A percentile compares a stretch with the other conserved stretches of the same genome.
Evolutionary conservation across 2,888 invertebrate species (phyloP).

Genomic region (Standfussiana lucernea): DNA sequence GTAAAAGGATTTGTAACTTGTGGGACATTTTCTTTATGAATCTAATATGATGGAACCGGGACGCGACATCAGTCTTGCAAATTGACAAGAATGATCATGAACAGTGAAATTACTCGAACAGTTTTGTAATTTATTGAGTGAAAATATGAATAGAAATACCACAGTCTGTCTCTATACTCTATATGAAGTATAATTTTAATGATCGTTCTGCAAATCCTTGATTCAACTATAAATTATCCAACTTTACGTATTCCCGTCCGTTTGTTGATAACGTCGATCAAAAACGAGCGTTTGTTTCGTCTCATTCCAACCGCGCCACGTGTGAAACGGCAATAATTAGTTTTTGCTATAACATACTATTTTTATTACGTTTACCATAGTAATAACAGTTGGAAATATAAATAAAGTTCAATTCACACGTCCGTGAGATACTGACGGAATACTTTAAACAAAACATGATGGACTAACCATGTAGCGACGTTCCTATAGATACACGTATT

Average conservation of each 20-base stretch:
- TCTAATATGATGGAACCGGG: neutral
- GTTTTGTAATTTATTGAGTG: slow-evolving; percentile 6
- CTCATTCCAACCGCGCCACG: slow-evolving; percentile 39
- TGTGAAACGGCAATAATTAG: slow-evolving; percentile 47
- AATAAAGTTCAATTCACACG: slow-evolving; percentile 62
- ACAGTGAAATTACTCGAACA: neutral
- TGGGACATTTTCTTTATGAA: neutral
- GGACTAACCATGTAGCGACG: slow-evolving; percentile 40
- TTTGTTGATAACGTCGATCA: slow-evolving; percentile 60
- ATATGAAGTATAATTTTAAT: slow-evolving; percentile 49
- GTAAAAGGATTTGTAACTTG: neutral
- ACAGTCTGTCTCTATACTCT: too few species aligned
- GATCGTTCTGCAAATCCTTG: slow-evolving; percentile 44
- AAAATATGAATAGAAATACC: slow-evolving; percentile 39
- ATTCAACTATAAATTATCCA: slow-evolving; percentile 62
- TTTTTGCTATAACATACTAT: slow-evolving; percentile 50
- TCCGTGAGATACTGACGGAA: slow-evolving; percentile 50
- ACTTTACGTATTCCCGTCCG: slow-evolving; percentile 58
- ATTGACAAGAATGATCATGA: neutral
- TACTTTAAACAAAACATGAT: slow-evolving; percentile 48
- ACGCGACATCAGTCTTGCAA: neutral
- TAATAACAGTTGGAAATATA: slow-evolving; percentile 53
- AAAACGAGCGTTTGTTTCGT: slow-evolving; percentile 49
- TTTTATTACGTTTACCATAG: slow-evolving; percentile 60
- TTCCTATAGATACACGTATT: slow-evolving; percentile 14